Base-by-base conservation (phyloP, 1,140 invertebrate genomes). In the Drosophila ercepeae region DNA sequence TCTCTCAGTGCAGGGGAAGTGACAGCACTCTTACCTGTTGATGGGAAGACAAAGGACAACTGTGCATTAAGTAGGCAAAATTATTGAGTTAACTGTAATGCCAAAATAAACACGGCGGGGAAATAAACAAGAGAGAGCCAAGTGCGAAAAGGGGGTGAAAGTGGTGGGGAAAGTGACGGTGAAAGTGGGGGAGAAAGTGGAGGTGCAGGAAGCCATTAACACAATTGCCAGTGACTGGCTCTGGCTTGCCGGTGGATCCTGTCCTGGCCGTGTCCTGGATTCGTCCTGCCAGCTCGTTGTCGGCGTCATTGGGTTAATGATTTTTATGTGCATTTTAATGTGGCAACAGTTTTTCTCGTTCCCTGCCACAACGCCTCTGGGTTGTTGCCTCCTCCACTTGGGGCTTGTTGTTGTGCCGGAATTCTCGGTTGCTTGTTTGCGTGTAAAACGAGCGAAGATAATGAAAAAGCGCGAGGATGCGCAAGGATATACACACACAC, bases 281-380 rank as follows among this genome's bases (percentile, higher is more conserved):
- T 29, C 18, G n/a, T n/a, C 11, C 6, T 36, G 18, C 11, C 58
- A 5, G 14, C 61, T 42, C 46, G 64, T 67, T 67, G 64, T 67
- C 64, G 67, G 39, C 46, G 27, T 67, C 64, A 67, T 64, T 74
- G 58, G 70, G 70, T 74, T 74, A 74, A 74, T 74, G 70, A 74
- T 74, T 73, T 73, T 74, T 64, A 74, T 74, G 70, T 73, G 69
- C 70, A 73, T 74, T 73, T 74, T 73, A 74, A 74, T 74, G 70
- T 57, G 69, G 34, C 57, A 72, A 72, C 69, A 72, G 68, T 72
- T 72, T 72, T 54, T 34, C 48, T 9, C 29, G 16, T 16, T n/a
- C 44, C 14, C 18, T 21, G 21, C 2, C 21, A 21, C 21, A 21
- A 21, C 21, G 21, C 21, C 21, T 32, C 29, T 32, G 29, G 29